Evolutionary conservation across 1,140 invertebrate genomes (phyloP).

Genomic region (Drosophila pseudoananassae): DNA sequence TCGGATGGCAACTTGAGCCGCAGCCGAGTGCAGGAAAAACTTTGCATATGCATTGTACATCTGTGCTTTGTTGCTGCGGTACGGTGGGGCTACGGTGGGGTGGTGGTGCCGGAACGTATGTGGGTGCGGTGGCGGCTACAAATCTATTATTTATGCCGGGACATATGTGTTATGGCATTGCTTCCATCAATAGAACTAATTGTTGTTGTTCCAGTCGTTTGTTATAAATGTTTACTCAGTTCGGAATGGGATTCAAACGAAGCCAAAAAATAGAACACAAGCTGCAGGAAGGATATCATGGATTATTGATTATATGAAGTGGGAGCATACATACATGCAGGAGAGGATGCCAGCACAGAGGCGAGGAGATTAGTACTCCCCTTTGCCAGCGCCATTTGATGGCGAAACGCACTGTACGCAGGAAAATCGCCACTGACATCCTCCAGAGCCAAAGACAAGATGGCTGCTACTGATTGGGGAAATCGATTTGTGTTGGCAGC

Average conservation of each 20-base stretch:
- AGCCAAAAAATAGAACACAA: neutral
- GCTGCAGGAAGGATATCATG: constrained; percentile 14
- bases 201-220: constrained; percentile 52
- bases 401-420: constrained; percentile 5
- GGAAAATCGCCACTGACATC: constrained; percentile 31
- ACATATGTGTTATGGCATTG: constrained; percentile 66
- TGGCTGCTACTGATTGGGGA: constrained; percentile 37
- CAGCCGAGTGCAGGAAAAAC: constrained; percentile 30
- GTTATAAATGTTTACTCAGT: constrained; percentile 34
- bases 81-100: neutral
- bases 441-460: constrained; percentile 27
- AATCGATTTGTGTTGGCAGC: constrained; percentile 31
- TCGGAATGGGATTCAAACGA: neutral
- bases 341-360: neutral
- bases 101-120: constrained; percentile 19
- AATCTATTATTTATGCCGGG: constrained; percentile 75
- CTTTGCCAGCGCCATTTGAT: neutral
- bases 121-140: constrained; percentile 46
- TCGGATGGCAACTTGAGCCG: constrained; percentile 14
- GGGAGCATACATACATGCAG: neutral
- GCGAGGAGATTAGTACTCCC: constrained; percentile 20
- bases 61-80: constrained; percentile 18
- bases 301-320: constrained; percentile 24
- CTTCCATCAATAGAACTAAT: constrained; percentile 72
- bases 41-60: constrained; percentile 49